Conservation (phyloP, 2,113 vertebrate genomes). For the Pyrgilauda ruficollis region DNA sequence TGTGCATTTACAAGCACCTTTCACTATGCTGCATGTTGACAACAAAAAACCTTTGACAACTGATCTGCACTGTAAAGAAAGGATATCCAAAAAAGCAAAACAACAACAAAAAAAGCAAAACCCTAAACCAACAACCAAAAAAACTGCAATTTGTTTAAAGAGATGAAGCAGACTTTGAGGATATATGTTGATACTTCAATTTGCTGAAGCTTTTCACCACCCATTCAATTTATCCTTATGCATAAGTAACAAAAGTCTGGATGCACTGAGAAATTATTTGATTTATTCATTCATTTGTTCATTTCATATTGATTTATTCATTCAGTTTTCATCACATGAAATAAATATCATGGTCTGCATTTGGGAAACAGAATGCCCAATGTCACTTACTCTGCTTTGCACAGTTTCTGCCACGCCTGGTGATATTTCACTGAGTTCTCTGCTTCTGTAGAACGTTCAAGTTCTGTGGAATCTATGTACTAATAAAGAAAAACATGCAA, state of each 20-base stretch:
- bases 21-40: background rate
- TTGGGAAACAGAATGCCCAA: background rate
- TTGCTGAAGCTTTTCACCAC: background rate
- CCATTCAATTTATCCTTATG: background rate
- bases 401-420: constrained; percentile 80
- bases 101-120: background rate
- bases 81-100: background rate
- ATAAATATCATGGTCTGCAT: background rate
- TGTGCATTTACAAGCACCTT: background rate
- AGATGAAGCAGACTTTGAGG: background rate
- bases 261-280: background rate
- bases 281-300: background rate
- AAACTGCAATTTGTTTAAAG: background rate
- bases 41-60: background rate
- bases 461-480: constrained; percentile 80
- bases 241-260: background rate
- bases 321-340: background rate
- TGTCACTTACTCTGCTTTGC: constrained; percentile 79
- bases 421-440: constrained; percentile 80
- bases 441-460: constrained; percentile 64
- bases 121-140: background rate
- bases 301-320: too few relatives aligned
- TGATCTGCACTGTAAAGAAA: background rate
- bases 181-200: background rate
- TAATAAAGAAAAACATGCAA: constrained; percentile 32